A percentile compares a stretch with the other conserved stretches of the same genome.
Conservation (phyloP, 2,888 invertebrate genomes). For the Nudaria mundana region DNA sequence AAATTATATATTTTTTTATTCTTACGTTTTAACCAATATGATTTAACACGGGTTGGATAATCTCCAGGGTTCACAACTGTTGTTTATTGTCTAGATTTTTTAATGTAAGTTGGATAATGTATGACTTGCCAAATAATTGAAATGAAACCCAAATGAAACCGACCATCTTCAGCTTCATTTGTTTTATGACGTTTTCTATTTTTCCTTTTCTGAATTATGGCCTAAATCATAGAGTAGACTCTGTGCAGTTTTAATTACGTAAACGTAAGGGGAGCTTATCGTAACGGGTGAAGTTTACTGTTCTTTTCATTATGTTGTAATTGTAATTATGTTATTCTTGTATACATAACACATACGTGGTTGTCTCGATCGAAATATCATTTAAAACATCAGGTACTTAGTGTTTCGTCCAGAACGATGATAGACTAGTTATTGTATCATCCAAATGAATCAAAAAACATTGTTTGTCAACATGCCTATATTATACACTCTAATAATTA, state of each 20-base stretch:
- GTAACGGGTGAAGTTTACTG: neutral
- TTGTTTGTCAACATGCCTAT: too few relatives aligned
- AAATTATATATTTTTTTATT: too few relatives aligned
- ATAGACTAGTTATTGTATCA: too few relatives aligned
- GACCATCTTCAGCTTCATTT: conserved; percentile 78
- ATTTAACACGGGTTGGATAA: conserved; percentile 55
- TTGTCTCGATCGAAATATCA: too few relatives aligned
- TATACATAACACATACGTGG: too few relatives aligned
- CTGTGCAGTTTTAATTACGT: conserved; percentile 23
- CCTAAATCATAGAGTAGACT: conserved; percentile 21
- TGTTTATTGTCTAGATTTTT: conserved; percentile 50
- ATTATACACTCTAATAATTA: too few relatives aligned
- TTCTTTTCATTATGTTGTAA: conserved; percentile 2
- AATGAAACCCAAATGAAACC: conserved; percentile 56
- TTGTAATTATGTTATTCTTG: conserved; percentile 11
- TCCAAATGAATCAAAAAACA: too few relatives aligned
- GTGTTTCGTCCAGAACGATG: too few relatives aligned
- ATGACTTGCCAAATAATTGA: conserved; percentile 72
- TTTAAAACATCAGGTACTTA: too few relatives aligned
- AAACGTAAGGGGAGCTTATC: neutral
- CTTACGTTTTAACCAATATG: too few relatives aligned
- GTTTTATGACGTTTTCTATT: conserved; percentile 63
- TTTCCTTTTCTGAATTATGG: conserved; percentile 49
- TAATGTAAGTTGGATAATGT: conserved; percentile 60
- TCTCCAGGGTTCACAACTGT: conserved; percentile 52